Evolutionary conservation across 2,797 vertebrate genomes (phyloP).

Genomic region (Numenius phaeopus): DNA sequence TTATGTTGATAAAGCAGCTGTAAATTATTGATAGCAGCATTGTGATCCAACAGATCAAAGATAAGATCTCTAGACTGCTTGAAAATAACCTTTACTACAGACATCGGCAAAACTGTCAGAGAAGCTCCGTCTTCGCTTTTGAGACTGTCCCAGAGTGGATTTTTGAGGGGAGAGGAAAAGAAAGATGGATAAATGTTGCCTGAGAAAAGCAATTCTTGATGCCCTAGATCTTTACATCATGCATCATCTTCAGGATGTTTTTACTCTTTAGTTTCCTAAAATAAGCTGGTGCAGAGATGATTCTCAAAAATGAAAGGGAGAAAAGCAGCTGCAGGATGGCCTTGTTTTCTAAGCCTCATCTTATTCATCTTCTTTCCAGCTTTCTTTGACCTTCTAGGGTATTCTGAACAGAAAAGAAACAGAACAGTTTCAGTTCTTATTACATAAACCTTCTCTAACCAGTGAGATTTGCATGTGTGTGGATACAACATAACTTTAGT

Average conservation of each 20-base stretch:
- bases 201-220: neutral
- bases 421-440: neutral
- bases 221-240: slow-evolving; percentile 12
- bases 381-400: slow-evolving; percentile 23
- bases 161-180: neutral
- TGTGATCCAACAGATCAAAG: slow-evolving; percentile 35
- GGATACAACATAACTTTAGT: neutral
- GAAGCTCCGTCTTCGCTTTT: neutral
- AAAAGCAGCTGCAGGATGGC: slow-evolving; percentile 8
- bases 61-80: neutral
- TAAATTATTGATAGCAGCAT: slow-evolving; percentile 44
- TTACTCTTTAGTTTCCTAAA: slow-evolving; percentile 41
- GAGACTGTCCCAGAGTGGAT: neutral
- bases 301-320: slow-evolving; percentile 17
- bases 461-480: neutral
- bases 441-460: neutral
- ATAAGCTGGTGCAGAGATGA: slow-evolving; percentile 4
- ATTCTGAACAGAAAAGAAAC: neutral
- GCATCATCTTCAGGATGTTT: slow-evolving; percentile 27
- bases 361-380: neutral
- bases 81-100: neutral
- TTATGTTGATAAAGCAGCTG: slow-evolving; percentile 11
- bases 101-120: neutral
- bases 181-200: neutral
- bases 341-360: slow-evolving; percentile 3